Base-by-base conservation (phyloP, 1,140 invertebrate genomes). In the Caerostris extrusa region DNA sequence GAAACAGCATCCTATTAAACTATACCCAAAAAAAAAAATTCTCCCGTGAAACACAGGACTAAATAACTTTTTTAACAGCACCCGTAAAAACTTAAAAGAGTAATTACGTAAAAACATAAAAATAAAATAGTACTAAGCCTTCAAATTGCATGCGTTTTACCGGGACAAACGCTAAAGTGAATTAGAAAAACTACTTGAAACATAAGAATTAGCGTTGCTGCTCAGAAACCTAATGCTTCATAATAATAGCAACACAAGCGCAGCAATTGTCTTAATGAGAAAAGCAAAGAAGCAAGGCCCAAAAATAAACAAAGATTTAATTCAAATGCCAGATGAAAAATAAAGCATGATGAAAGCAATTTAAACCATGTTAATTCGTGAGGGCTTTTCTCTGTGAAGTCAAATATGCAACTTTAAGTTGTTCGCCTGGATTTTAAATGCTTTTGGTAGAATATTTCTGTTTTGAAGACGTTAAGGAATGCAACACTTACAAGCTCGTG, bases 291-390 rank as follows among this genome's bases (percentile, higher is more conserved):
- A 91, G 19, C 12, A 57, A 5, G 12, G 34, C 56, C n/a, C n/a
- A 61, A 91, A 91, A 91, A 60, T 50, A 91, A 91, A 81, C 64
- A 58, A 93, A 87, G 64, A 93, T 93, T 93, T 93, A 93, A 93
- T 93, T 86, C 64, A 77, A 85, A 87, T 58, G 55, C 61, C 14
- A 55, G 64, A 77, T 61, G 77, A 17, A 87, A 93, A 93, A 93
- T 77, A 87, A 93, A 93, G 64, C 55, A 71, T 53, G 34, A 93
- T 55, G 61, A 93, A 93, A 93, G 91, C 83, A 93, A 93, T 93
- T 93, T 93, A 93, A 93, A 56, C 81, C 61, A 57, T 17, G 91
- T 87, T 93, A 93, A 93, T 87, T 93, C 61, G 12, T 8, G 50
- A n/a, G 8, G 19, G 69, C 71, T 93, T 93, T 34, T 83, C 85